phyloP scores from a whole-genome alignment of 2,797 vertebrate genomes.

The Danio albolineatus region DNA sequence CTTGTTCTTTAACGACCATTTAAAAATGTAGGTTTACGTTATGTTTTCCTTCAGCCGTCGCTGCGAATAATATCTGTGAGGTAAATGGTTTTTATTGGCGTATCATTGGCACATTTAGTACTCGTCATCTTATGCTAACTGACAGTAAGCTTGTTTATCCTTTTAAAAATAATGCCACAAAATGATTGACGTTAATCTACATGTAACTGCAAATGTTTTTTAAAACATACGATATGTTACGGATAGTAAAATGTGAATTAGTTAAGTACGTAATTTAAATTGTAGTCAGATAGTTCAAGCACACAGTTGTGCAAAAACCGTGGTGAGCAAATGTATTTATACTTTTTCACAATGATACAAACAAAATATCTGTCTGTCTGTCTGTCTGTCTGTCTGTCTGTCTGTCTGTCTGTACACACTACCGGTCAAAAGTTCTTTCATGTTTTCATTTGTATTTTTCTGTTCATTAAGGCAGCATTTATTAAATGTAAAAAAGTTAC shows the following conservation, averaged over 20 bases:
- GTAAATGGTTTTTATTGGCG: neutral
- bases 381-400: too few species aligned
- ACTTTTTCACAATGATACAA: too few species aligned
- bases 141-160: slow-evolving; percentile 34
- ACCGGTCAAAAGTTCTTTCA: too few species aligned
- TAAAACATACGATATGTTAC: neutral
- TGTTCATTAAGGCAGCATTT: too few species aligned
- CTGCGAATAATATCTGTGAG: slow-evolving; percentile 1
- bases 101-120: neutral
- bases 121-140: slow-evolving; percentile 46
- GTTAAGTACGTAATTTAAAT: neutral
- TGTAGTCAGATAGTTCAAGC: neutral
- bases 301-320: neutral
- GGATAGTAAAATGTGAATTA: neutral
- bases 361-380: too few species aligned
- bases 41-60: neutral
- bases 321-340: neutral
- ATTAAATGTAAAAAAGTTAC: too few species aligned
- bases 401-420: too few species aligned
- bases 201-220: neutral
- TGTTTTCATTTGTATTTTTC: too few species aligned
- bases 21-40: slow-evolving; percentile 11
- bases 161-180: neutral
- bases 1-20: neutral
- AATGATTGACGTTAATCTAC: neutral